Conservation (phyloP, 2,888 invertebrate species). For the Parnassius glacialis region DNA sequence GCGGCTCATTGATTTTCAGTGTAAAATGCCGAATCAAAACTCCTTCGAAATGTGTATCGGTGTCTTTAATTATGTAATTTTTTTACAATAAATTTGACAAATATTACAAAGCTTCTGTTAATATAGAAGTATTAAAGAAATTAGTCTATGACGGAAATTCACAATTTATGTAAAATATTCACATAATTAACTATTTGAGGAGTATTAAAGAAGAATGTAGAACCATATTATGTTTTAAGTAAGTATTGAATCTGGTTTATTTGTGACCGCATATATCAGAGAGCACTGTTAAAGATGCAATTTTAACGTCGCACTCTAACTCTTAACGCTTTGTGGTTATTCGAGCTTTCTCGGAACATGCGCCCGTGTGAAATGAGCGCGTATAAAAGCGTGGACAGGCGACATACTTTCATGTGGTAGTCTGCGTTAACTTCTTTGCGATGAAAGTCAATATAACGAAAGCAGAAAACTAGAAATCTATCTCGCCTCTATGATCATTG, state of each 20-base stretch:
- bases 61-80: slow-evolving; percentile 9
- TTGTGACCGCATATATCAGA: not conserved
- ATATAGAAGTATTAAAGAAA: no score
- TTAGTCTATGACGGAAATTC: no score
- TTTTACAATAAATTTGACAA: not conserved
- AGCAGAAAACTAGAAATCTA: slow-evolving; percentile 34
- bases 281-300: slow-evolving; percentile 3
- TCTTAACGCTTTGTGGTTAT: slow-evolving; percentile 30
- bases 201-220: no score
- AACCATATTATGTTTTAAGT: no score
- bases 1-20: slow-evolving; percentile 4
- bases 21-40: slow-evolving; percentile 8
- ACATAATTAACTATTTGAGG: no score
- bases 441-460: slow-evolving; percentile 37
- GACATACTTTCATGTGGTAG: slow-evolving; percentile 42
- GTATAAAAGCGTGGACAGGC: slow-evolving; percentile 34
- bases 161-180: no score
- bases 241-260: not conserved
- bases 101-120: no score
- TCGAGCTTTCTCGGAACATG: slow-evolving; percentile 37
- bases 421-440: slow-evolving; percentile 33
- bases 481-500: slow-evolving; percentile 9
- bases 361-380: slow-evolving; percentile 34
- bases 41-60: not conserved
- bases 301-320: slow-evolving; percentile 12